These are phyloP conservation scores for Dysdera silvatica DNA, from an alignment of 1,140 invertebrate genomes.

Conservation along the genomic window DNA sequence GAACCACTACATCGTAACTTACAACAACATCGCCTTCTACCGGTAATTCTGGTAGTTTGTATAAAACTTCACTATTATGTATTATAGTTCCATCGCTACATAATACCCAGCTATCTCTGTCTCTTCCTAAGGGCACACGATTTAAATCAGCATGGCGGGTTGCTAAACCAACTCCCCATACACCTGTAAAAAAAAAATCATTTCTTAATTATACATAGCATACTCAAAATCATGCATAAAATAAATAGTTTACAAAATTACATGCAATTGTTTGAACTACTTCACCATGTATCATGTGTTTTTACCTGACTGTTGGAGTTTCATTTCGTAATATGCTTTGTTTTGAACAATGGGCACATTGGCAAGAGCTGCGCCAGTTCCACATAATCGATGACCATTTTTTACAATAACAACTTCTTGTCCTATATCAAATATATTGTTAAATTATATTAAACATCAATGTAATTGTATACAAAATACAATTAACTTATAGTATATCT, in stretches of 20 bases:
- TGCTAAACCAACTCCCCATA: slow-evolving; percentile 90
- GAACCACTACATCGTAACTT: slow-evolving; percentile 35
- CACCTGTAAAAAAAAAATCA: slow-evolving; percentile 43
- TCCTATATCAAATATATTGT: slow-evolving; percentile 52
- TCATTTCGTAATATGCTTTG: slow-evolving; percentile 98
- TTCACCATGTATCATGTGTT: too few species aligned
- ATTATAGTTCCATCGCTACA: slow-evolving; percentile 77
- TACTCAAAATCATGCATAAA: too few species aligned
- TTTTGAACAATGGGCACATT: slow-evolving; percentile 91
- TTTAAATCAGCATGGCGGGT: slow-evolving; percentile 79
- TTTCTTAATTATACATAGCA: not conserved
- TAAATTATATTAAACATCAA: too few species aligned
- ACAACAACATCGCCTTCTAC: slow-evolving; percentile 93
- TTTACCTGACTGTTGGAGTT: slow-evolving; percentile 84
- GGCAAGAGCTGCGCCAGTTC: slow-evolving; percentile 83
- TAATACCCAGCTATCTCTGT: slow-evolving; percentile 84
- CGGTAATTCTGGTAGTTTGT: slow-evolving; percentile 55
- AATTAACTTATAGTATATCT: too few species aligned
- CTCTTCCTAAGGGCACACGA: slow-evolving; percentile 69
- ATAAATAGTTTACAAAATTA: too few species aligned
- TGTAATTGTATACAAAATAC: too few species aligned
- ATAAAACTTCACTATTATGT: slow-evolving; percentile 71
- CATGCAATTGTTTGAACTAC: too few species aligned
- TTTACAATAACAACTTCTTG: slow-evolving; percentile 97
- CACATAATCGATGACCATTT: slow-evolving; percentile 88